Evolutionary conservation across 2,888 invertebrate genomes (phyloP), one percentile per base, ranked within the genome.

Genomic region (Latrodectus elegans): DNA sequence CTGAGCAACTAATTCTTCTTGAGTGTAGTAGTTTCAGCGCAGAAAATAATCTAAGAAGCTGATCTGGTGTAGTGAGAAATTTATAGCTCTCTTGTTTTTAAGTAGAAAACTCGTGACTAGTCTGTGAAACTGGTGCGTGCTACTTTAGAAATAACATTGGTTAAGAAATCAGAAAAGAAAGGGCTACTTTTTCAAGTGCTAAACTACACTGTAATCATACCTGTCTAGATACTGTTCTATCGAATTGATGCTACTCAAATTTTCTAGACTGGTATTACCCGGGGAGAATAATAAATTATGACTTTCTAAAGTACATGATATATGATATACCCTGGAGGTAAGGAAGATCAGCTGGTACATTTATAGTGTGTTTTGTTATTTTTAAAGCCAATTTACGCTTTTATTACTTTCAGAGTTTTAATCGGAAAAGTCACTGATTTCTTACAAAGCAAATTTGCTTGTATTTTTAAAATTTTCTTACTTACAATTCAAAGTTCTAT

Each of bases 151-250:
- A 71, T 78, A 38, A 38, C 38, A 38, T 38, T 38, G 38, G 38
- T 38, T 38, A 38, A 38, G 38, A 38, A 38, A 10, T n/a, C 17
- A 73, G 53, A 73, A 55, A 26, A 81, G 67, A 52, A 52, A 70
- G 53, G 49, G 17, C 51, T 12, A 14, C 55, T 73, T 72, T 52
- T 67, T 11, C 70, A 60, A 15, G 70, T 60, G 68, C 49, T 60
- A 76, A 53, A 60, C 70, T 60, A 70, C 70, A 77, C 65, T 72
- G 71, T 77, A 76, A 84, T 84, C 76, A 77, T 14, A 53, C 74
- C 68, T 49, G 74, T 74, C 67, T 68, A 26, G 74, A 68, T 75
- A 82, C 22, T 60, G 64, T 71, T 80, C 3, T 60, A 51, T 17
- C 60, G 53, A 14, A 72, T 60, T 51, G 53, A 15, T n/a, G 52